Evolutionary conservation across 2,797 vertebrate species (phyloP).

Genomic region (Enteromius afrohamiltoni): DNA sequence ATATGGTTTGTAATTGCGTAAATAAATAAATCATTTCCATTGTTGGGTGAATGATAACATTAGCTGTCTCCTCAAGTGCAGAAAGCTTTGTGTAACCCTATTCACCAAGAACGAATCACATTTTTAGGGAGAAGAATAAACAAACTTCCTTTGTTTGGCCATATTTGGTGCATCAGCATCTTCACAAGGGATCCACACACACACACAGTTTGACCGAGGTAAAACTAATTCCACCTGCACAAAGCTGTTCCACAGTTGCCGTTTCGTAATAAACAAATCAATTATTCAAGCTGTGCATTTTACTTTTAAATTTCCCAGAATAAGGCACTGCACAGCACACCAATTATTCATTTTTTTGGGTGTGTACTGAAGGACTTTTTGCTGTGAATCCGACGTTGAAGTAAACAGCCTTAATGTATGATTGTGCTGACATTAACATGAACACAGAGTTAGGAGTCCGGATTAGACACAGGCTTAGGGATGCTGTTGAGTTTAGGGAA

Average conservation of each 20-base stretch:
- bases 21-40: not conserved
- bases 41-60: not conserved
- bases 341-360: not conserved
- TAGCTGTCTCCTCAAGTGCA: not conserved
- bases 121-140: conserved; percentile 1
- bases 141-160: not conserved
- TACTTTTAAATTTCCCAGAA: conserved; percentile 17
- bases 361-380: not conserved
- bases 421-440: not conserved
- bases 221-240: conserved; percentile 5
- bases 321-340: not conserved
- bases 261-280: conserved; percentile 19
- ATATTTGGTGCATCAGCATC: conserved; percentile 21
- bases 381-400: not conserved
- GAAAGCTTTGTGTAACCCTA: not conserved
- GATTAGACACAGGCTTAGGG: not conserved
- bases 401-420: not conserved
- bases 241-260: not conserved
- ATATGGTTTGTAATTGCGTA: not conserved
- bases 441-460: not conserved
- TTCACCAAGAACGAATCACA: not conserved
- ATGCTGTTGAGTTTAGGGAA: not conserved
- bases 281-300: conserved; percentile 25
- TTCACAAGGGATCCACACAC: not conserved
- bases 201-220: not conserved